Base-by-base conservation (phyloP, 2,797 vertebrate genomes). In the Nothura maculosa region DNA sequence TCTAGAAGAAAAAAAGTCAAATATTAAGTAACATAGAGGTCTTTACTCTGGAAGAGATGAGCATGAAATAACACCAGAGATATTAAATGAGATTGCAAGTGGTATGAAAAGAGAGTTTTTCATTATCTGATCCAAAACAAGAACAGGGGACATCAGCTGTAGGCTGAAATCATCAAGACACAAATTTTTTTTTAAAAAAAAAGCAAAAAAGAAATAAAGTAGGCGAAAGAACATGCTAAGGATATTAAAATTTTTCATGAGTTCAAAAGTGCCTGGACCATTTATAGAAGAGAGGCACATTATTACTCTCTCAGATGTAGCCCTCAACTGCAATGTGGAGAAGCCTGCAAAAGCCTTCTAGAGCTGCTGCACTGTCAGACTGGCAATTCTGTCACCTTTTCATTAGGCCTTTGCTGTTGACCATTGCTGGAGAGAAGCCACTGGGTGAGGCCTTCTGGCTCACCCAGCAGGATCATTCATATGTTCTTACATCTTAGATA, bases 151-250 rank as follows among this genome's bases (percentile, higher is more conserved):
- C 48, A 38, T 20, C 22, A 20, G 16, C 17, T 19, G 32, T 48
- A 36, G 45, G 24, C 19, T 68, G 64, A 68, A 48, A 69, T 68
- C 34, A 27, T 13, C 47, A 69, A 73, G 30, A 5, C 32, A 32
- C 10, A 69, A 30, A 18, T 22, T 36, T n/a, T n/a, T n/a, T n/a
- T n/a, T 5, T 0, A 7, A 25, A 43, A 32, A 48, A 61, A 6
- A 85, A 50, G 32, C 42, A 61, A 5, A 40, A 40, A 40, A 40
- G 12, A 52, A 85, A 55, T 21, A 45, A 48, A 55, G 8, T 25
- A 66, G 22, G 19, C 36, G 5, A 16, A 88, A 81, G 30, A 9
- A 16, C 27, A 55, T 28, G 12, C 7, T 45, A 36, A 21, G 24
- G 14, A 30, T 72, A 62, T 45, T 12, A 6, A 5, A 21, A 40